These are phyloP conservation scores for Melolontha melolontha DNA, from an alignment of 2,888 invertebrate species.

Conservation along the genomic window DNA sequence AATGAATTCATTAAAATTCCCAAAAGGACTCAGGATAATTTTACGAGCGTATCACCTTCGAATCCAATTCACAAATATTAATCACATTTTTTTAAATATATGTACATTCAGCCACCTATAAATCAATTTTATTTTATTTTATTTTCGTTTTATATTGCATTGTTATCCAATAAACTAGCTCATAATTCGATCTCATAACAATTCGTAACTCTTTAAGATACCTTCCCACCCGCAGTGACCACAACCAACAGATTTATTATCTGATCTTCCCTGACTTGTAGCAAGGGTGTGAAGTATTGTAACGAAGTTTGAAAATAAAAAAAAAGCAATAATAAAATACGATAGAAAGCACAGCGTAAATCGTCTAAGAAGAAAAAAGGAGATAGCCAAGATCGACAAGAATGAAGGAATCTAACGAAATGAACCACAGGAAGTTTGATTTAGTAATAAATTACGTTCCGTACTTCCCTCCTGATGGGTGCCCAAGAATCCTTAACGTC, in stretches of 20 bases:
- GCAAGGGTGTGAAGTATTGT: conserved; percentile 34
- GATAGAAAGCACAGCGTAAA: neutral
- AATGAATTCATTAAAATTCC: too few relatives aligned
- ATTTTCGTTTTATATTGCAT: conserved; percentile 9
- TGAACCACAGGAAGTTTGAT: conserved; percentile 22
- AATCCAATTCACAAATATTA: too few relatives aligned
- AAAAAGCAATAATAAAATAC: neutral
- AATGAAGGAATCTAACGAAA: conserved; percentile 23
- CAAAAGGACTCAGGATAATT: too few relatives aligned
- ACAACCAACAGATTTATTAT: conserved; percentile 21
- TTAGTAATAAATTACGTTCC: conserved; percentile 24
- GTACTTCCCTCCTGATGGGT: conserved; percentile 4
- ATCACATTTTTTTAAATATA: too few relatives aligned
- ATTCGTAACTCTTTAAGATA: conserved; percentile 20
- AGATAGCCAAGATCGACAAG: neutral
- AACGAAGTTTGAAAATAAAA: neutral
- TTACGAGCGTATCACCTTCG: too few relatives aligned
- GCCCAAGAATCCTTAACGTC: neutral
- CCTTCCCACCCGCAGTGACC: conserved; percentile 23
- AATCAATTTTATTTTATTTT: conserved; percentile 9
- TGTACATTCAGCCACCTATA: neutral
- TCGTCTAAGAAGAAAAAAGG: conserved; percentile 2
- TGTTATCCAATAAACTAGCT: neutral
- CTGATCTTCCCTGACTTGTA: conserved; percentile 18
- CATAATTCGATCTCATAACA: conserved; percentile 10